Percentiles rank a stretch among this genome's conserved stretches.
Evolutionary conservation across 2,113 vertebrate genomes (phyloP).

Genomic region (rabbit (Oryctolagus cuniculus)): mOryCun1.1 NC_091432.1:195865001-195865500

Average conservation of each 20-base stretch:
- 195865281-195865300: slow-evolving; percentile 32
- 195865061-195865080: slow-evolving; percentile 87
- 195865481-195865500: background rate
- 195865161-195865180: slow-evolving; percentile 88
- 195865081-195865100: slow-evolving; percentile 83
- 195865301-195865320: slow-evolving; percentile 49
- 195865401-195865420: slow-evolving; percentile 38
- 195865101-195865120: slow-evolving; percentile 84
- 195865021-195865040: too few species aligned
- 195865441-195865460: slow-evolving; percentile 40
- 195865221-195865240: slow-evolving; percentile 39
- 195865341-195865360: background rate
- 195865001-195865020: background rate
- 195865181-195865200: slow-evolving; percentile 90
- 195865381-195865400: background rate
- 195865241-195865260: background rate
- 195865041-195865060: background rate
- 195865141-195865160: slow-evolving; percentile 86
- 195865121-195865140: slow-evolving; percentile 88
- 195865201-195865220: slow-evolving; percentile 88
- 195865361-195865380: background rate
- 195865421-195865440: slow-evolving; percentile 40
- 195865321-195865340: background rate
- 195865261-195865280: background rate
- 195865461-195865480: slow-evolving; percentile 36